Evolutionary conservation across 2,888 invertebrate genomes (phyloP).

Genomic region (Danaus chrysippus): DNA sequence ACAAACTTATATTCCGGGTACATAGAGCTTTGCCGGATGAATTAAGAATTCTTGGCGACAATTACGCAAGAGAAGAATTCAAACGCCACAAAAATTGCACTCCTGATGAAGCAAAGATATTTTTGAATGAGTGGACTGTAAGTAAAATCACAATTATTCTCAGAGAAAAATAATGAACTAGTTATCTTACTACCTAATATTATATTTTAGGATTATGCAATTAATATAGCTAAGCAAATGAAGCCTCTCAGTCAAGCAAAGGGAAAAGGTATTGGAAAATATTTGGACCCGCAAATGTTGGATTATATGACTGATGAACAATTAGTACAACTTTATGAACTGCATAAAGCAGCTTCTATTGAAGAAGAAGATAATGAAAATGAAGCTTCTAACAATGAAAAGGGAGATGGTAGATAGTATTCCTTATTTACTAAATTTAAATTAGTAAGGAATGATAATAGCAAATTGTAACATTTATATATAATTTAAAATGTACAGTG

Average conservation of each 20-base stretch:
- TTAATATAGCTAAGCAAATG: constrained; percentile 86
- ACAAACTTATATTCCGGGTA: constrained; percentile 88
- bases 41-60: constrained; percentile 84
- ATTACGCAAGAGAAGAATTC: constrained; percentile 91
- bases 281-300: constrained; percentile 80
- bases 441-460: neutral
- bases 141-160: constrained; percentile 39
- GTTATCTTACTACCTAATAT: neutral
- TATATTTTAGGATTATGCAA: constrained; percentile 85
- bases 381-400: constrained; percentile 9
- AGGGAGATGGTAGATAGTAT: constrained; percentile 18
- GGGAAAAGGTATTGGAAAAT: constrained; percentile 80
- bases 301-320: constrained; percentile 90
- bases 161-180: neutral
- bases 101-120: constrained; percentile 83
- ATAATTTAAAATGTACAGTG: no score
- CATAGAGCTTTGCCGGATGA: constrained; percentile 88
- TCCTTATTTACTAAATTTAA: neutral
- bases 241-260: constrained; percentile 81
- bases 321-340: constrained; percentile 89
- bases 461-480: no score
- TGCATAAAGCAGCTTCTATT: constrained; percentile 82
- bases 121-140: constrained; percentile 95
- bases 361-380: constrained; percentile 19
- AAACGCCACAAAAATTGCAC: constrained; percentile 88